Evolutionary conservation across 2,797 vertebrate genomes (phyloP).

Genomic region (Hirundo rustica): DNA sequence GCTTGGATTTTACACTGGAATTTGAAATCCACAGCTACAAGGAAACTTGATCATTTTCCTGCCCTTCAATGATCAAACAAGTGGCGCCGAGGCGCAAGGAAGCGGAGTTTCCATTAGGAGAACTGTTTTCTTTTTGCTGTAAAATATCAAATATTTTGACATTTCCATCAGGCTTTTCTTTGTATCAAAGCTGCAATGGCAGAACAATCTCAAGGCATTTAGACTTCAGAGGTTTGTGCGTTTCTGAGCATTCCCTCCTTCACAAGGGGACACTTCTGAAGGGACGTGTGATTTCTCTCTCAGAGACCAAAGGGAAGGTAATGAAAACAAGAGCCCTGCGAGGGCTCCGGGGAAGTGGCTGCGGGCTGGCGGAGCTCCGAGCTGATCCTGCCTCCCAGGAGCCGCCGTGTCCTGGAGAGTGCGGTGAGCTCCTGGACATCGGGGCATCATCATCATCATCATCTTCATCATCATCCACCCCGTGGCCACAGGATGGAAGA

Average conservation of each 20-base stretch:
- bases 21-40: constrained; percentile 49
- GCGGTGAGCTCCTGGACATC: accelerated
- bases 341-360: not conserved
- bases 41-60: constrained; percentile 64
- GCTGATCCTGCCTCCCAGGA: not conserved
- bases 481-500: accelerated
- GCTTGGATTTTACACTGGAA: constrained; percentile 45
- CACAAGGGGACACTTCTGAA: constrained; percentile 42
- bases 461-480: accelerated
- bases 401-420: accelerated
- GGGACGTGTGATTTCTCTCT: not conserved
- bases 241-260: constrained; percentile 5
- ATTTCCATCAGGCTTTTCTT: constrained; percentile 66
- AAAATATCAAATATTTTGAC: constrained; percentile 72
- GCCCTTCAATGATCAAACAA: constrained; percentile 69
- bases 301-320: not conserved
- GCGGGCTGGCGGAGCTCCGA: accelerated
- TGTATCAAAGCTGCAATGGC: constrained; percentile 56
- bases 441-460: not conserved
- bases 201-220: constrained; percentile 60
- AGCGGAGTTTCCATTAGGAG: constrained; percentile 48
- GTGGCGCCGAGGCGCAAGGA: constrained; percentile 16
- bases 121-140: constrained; percentile 59
- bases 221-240: constrained; percentile 31
- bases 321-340: not conserved